Conservation (phyloP, 2,113 vertebrate genomes). For the Hucho hucho region DNA sequence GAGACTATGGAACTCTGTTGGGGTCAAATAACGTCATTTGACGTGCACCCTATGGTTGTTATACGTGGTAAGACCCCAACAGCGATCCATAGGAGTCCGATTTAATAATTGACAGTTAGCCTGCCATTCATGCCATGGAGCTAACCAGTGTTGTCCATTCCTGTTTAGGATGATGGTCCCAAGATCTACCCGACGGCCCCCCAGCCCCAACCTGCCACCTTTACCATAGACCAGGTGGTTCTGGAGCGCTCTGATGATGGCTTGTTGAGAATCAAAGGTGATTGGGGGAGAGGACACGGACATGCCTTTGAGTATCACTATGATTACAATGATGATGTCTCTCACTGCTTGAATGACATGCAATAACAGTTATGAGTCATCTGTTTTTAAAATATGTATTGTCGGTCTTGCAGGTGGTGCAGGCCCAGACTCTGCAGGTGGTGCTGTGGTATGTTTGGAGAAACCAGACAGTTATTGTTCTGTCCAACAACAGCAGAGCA, state of each 20-base stretch:
- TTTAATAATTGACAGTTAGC: background rate
- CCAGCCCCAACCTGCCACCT: conserved; percentile 81
- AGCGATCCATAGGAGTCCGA: conserved; percentile 36
- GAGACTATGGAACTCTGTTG: background rate
- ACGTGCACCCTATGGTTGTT: no score
- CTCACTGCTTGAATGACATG: background rate
- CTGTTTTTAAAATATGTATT: conserved; percentile 6
- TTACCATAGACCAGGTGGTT: conserved; percentile 80
- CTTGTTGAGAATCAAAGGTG: conserved; percentile 84
- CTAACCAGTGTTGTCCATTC: conserved; percentile 18
- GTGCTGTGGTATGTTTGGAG: conserved; percentile 9
- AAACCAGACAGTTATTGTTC: conserved; percentile 27
- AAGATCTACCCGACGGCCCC: conserved; percentile 88
- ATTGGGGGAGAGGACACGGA: conserved; percentile 22
- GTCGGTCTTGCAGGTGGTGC: conserved; percentile 38
- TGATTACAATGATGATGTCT: background rate
- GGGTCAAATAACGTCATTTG: conserved; percentile 29
- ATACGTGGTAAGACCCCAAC: conserved; percentile 54
- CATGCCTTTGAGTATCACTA: conserved; percentile 48
- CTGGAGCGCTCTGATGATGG: conserved; percentile 86
- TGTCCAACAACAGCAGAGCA: conserved; percentile 25
- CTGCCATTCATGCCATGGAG: background rate
- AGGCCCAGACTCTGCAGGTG: conserved; percentile 17
- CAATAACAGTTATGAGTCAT: conserved; percentile 64
- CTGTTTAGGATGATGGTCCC: conserved; percentile 85